Conservation (phyloP, 2,888 invertebrate genomes). For the Drepanosiphum platanoidis region DNA sequence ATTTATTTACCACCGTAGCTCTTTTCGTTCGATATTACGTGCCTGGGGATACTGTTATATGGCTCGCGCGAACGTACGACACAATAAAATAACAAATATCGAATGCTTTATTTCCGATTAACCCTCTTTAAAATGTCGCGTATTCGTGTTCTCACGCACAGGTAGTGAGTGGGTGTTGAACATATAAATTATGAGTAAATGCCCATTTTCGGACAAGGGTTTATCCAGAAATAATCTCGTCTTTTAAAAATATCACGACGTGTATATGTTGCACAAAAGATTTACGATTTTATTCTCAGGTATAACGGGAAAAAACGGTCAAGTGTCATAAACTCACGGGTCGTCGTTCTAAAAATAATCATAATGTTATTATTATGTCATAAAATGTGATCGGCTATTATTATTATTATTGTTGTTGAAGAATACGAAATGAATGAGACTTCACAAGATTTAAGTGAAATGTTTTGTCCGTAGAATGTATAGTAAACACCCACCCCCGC, state of each 20-base stretch:
- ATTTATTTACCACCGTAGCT: too few species aligned
- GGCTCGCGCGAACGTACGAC: too few species aligned
- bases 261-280: background rate
- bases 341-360: background rate
- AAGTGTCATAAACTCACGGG: constrained; percentile 11
- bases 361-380: background rate
- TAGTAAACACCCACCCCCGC: background rate
- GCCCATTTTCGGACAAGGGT: constrained; percentile 11
- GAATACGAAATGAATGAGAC: background rate
- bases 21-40: too few species aligned
- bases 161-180: background rate
- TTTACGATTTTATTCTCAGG: constrained; percentile 7
- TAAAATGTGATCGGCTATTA: background rate
- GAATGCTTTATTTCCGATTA: too few species aligned
- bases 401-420: background rate
- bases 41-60: too few species aligned
- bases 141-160: background rate
- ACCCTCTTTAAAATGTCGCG: background rate
- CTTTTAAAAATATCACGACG: background rate
- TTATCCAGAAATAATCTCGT: constrained; percentile 9
- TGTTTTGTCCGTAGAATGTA: background rate
- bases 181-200: background rate
- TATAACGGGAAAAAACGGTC: constrained; percentile 21
- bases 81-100: too few species aligned
- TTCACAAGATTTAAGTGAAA: background rate